Evolutionary conservation across 2,113 vertebrate species (phyloP).

Genomic region (Oreochromis spilurus): DNA sequence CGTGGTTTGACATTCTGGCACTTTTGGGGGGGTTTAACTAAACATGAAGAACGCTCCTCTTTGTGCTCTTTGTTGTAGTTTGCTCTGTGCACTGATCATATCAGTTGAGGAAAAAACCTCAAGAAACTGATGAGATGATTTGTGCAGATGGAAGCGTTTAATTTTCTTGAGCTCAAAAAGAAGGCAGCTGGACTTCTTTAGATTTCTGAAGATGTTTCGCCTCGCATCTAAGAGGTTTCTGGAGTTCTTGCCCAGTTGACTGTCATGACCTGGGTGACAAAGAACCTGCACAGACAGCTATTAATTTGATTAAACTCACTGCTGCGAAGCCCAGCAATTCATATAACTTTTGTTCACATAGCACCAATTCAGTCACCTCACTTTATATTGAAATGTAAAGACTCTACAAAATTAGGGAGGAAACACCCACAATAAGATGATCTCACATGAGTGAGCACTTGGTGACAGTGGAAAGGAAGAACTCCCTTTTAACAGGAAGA

Average conservation of each 20-base stretch:
- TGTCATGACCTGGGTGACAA: not conserved
- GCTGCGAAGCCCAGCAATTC: not conserved
- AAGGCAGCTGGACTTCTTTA: not conserved
- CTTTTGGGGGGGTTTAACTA: not conserved
- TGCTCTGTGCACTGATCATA: not conserved
- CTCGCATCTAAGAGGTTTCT: not conserved
- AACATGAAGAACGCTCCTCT: not conserved
- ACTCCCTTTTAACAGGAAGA: not conserved
- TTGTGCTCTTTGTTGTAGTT: not conserved
- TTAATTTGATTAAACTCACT: not conserved
- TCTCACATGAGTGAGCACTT: not conserved
- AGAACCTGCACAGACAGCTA: not conserved
- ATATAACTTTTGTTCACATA: not conserved
- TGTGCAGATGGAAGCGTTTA: not conserved
- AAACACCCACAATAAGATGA: not conserved
- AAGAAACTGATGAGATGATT: not conserved
- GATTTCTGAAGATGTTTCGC: not conserved
- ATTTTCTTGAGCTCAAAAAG: not conserved
- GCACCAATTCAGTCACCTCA: not conserved
- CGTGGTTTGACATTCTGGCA: not conserved
- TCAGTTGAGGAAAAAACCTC: not conserved
- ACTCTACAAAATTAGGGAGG: not conserved
- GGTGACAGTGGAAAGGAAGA: not conserved
- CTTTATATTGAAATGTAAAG: not conserved
- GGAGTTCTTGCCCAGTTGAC: not conserved